These are phyloP conservation scores for Etheostoma nigrum DNA, from an alignment of 2,797 vertebrate genomes.

Conservation along the genomic window DNA sequence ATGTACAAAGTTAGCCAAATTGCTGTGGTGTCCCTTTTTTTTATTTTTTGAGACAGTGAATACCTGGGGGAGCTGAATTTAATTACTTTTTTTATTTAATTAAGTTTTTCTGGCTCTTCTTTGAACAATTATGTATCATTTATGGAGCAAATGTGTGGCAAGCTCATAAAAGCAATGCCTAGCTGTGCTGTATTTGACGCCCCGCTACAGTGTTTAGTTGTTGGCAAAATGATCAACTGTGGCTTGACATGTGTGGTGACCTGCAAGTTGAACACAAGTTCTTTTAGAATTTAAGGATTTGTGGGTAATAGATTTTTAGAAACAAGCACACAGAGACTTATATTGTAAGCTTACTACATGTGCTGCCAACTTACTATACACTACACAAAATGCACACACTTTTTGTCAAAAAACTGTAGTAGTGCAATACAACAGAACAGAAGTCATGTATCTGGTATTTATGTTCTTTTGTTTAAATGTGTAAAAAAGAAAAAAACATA, in stretches of 20 bases:
- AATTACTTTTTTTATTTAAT: too few relatives aligned
- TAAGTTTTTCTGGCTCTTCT: too few relatives aligned
- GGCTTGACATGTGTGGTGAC: neutral
- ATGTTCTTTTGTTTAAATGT: neutral
- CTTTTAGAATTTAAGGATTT: neutral
- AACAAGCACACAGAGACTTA: neutral
- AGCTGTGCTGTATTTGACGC: neutral
- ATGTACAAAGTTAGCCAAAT: constrained; percentile 21
- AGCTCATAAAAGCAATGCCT: neutral
- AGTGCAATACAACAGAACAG: neutral
- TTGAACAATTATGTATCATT: too few relatives aligned
- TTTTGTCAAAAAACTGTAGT: neutral
- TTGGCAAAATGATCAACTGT: neutral
- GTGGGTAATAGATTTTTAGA: neutral
- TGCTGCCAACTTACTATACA: neutral
- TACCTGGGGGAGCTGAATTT: too few relatives aligned
- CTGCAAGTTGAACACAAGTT: neutral
- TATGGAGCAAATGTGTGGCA: too few relatives aligned
- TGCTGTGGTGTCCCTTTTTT: constrained; percentile 2
- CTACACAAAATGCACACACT: neutral
- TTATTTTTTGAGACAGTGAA: too few relatives aligned
- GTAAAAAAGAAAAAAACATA: neutral
- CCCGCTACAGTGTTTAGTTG: neutral
- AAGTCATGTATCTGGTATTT: neutral
- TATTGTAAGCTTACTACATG: too few relatives aligned